Conservation (phyloP, 1,140 invertebrate genomes). For the Polyergus mexicanus region DNA sequence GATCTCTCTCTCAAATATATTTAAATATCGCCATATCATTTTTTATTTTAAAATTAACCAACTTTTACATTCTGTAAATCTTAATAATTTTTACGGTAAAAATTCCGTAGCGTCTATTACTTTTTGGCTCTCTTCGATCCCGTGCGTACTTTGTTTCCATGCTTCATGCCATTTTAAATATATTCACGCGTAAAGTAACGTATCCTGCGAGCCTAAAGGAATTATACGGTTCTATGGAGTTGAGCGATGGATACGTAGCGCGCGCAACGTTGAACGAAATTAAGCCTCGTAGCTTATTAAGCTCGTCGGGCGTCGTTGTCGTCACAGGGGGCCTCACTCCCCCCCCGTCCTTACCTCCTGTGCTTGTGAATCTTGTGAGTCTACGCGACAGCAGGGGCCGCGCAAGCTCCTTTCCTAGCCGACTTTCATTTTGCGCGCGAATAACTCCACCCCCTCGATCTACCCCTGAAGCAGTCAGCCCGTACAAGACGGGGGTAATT, state of each 20-base stretch:
- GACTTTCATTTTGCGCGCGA: conserved; percentile 80
- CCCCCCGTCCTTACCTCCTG: no score
- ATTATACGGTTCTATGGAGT: conserved; percentile 17
- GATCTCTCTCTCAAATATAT: not conserved
- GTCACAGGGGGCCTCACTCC: not conserved
- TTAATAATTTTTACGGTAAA: not conserved
- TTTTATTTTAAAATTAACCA: not conserved
- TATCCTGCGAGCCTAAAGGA: conserved; percentile 33
- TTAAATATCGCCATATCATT: not conserved
- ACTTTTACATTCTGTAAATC: not conserved
- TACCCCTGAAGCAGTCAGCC: conserved; percentile 43
- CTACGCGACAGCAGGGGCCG: conserved; percentile 31
- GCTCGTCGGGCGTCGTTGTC: conserved; percentile 15
- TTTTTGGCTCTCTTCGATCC: not conserved
- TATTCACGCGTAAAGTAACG: conserved; percentile 17
- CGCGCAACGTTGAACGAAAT: conserved; percentile 57
- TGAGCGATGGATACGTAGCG: conserved; percentile 20
- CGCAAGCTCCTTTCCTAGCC: conserved; percentile 47
- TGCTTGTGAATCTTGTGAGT: not conserved
- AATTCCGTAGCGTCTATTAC: not conserved
- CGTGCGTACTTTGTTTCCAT: not conserved
- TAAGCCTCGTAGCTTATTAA: conserved; percentile 78
- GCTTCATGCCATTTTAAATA: not conserved
- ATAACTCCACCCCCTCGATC: conserved; percentile 55
- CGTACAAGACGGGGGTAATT: conserved; percentile 74